Conservation (phyloP, 2,888 invertebrate genomes). For the Iphiclides podalirius region DNA sequence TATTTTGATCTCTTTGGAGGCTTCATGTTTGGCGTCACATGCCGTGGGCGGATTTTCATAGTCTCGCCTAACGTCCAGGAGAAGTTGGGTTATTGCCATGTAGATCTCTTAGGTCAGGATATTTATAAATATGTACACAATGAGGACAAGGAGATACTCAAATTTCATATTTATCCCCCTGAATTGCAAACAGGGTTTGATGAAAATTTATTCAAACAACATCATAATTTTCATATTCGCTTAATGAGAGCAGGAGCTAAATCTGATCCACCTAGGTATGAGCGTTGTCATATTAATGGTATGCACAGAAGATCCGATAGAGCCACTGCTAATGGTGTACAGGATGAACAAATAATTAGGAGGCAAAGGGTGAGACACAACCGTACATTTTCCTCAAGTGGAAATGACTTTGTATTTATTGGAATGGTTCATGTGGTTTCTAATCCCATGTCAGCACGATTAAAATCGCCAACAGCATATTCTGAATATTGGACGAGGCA, state of each 20-base stretch:
- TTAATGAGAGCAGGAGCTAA: conserved; percentile 85
- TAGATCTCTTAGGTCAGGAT: conserved; percentile 94
- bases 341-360: conserved; percentile 73
- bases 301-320: conserved; percentile 79
- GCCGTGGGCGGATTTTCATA: conserved; percentile 90
- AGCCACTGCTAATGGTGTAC: conserved; percentile 74
- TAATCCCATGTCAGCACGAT: conserved; percentile 76
- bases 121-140: conserved; percentile 90
- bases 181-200: conserved; percentile 65
- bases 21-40: conserved; percentile 89
- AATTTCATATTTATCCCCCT: conserved; percentile 83
- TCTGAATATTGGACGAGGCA: conserved; percentile 95
- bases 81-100: conserved; percentile 91
- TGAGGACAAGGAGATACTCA: conserved; percentile 89
- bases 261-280: conserved; percentile 86
- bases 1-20: conserved; percentile 86
- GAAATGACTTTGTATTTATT: conserved; percentile 84
- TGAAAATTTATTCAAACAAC: conserved; percentile 59
- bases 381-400: conserved; percentile 75
- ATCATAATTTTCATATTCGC: conserved; percentile 79
- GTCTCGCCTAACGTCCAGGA: conserved; percentile 92
- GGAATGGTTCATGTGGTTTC: conserved; percentile 86
- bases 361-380: conserved; percentile 76
- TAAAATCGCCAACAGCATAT: conserved; percentile 82
- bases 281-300: conserved; percentile 85